phyloP scores from a whole-genome alignment of 64 coral and sea anemone genomes.

The Hydrozoanthus tunicans region DNA sequence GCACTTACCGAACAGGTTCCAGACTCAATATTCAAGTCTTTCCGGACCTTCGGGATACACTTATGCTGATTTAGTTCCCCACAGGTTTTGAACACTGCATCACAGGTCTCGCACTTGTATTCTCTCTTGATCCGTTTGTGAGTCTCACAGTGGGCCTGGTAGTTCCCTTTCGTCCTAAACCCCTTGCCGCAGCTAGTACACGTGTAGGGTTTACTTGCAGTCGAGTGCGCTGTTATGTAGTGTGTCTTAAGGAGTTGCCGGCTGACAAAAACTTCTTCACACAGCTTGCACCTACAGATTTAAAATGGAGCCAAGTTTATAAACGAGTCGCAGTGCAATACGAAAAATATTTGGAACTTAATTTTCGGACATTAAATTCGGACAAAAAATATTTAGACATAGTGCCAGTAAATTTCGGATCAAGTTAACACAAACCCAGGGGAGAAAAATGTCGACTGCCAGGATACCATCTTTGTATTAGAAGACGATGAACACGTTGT shows the following conservation, averaged over 20 bases:
- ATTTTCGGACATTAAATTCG: too few species aligned
- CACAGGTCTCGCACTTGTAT: constrained; percentile 1
- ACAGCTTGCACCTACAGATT: constrained; percentile 8
- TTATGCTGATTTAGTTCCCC: constrained; percentile 14
- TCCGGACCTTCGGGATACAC: background rate
- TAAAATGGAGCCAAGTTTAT: background rate
- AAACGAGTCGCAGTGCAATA: background rate
- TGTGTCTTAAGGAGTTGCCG: background rate
- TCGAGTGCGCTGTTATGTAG: constrained; percentile 1
- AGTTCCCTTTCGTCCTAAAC: background rate
- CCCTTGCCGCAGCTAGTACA: constrained; percentile 46
- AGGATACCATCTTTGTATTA: too few species aligned
- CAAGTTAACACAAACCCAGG: too few species aligned
- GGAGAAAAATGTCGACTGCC: too few species aligned
- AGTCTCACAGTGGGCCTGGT: constrained; percentile 10
- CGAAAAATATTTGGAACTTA: too few species aligned
- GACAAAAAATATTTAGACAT: too few species aligned
- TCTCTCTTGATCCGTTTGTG: constrained; percentile 27
- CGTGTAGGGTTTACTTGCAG: background rate
- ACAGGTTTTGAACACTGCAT: background rate
- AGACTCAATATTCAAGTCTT: background rate
- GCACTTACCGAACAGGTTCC: background rate
- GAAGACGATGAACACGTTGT: too few species aligned
- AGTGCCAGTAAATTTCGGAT: too few species aligned
- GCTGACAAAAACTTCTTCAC: constrained; percentile 27